phyloP scores from a whole-genome alignment of 2,113 vertebrate species.

The Sinocyclocheilus anophthalmus region DNA sequence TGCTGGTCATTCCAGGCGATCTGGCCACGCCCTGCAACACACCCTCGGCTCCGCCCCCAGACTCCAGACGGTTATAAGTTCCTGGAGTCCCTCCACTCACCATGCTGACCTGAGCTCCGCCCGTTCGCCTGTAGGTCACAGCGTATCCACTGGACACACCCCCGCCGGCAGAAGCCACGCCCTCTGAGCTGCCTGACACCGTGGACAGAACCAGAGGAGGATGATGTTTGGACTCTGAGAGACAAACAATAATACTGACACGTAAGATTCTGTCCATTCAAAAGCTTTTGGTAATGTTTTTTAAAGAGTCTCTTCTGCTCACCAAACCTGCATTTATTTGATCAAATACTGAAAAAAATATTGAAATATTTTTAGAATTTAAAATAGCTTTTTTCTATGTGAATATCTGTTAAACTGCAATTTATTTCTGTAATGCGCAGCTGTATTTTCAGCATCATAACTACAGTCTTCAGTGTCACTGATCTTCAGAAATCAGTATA shows the following conservation, averaged over 20 bases:
- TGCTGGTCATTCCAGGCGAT: conserved; percentile 70
- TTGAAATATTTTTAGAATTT: no score
- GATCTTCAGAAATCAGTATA: no score
- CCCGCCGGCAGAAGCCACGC: not conserved
- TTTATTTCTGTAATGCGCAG: no score
- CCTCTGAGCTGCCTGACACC: conserved; percentile 47
- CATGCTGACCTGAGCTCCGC: conserved; percentile 68
- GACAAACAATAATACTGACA: not conserved
- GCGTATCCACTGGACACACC: conserved; percentile 72
- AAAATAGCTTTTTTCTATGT: no score
- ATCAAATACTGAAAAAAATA: no score
- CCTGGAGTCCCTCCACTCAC: conserved; percentile 69
- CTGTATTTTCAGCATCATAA: no score
- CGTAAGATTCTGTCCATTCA: not conserved
- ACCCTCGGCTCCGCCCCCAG: conserved; percentile 50
- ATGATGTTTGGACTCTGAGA: conserved; percentile 60
- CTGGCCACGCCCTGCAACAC: conserved; percentile 45
- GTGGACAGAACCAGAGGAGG: conserved; percentile 26
- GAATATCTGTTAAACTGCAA: no score
- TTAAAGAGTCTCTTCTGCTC: no score
- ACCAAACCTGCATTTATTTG: no score
- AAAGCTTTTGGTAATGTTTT: no score
- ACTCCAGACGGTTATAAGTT: conserved; percentile 70
- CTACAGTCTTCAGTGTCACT: no score
- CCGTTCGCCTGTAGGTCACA: conserved; percentile 77